phyloP scores from a whole-genome alignment of 64 coral and sea anemone species.

The Pachyseris speciosa region DNA sequence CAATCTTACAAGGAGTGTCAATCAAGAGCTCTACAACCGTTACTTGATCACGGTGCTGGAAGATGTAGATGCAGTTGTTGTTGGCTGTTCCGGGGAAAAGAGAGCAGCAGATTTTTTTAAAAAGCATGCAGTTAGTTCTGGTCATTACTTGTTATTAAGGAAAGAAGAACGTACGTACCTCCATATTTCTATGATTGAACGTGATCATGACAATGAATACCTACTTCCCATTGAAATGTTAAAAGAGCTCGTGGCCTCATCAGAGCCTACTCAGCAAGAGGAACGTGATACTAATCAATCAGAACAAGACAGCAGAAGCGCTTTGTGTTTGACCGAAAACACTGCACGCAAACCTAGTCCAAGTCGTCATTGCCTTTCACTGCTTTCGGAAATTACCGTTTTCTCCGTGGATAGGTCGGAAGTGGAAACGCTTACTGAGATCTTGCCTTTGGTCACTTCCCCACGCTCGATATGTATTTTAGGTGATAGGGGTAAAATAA shows the following conservation, averaged over 20 bases:
- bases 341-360: not conserved
- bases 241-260: not conserved
- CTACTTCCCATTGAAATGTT: not conserved
- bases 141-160: not conserved
- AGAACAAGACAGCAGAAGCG: not conserved
- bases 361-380: not conserved
- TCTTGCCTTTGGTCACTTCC: not conserved
- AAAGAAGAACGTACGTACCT: not conserved
- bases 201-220: not conserved
- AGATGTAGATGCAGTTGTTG: too few relatives aligned
- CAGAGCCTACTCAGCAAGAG: too few relatives aligned
- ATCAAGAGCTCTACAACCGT: too few relatives aligned
- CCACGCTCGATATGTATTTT: too few relatives aligned
- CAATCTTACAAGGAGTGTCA: too few relatives aligned
- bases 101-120: not conserved
- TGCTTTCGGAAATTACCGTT: not conserved
- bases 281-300: not conserved
- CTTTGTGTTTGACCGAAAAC: not conserved
- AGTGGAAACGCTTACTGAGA: too few relatives aligned
- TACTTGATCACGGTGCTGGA: too few relatives aligned
- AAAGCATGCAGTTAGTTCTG: not conserved
- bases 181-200: not conserved
- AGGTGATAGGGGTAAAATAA: too few relatives aligned
- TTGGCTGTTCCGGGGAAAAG: not conserved
- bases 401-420: not conserved